Evolutionary conservation across 2,113 vertebrate species (phyloP).

Genomic region (Vombatus ursinus): DNA sequence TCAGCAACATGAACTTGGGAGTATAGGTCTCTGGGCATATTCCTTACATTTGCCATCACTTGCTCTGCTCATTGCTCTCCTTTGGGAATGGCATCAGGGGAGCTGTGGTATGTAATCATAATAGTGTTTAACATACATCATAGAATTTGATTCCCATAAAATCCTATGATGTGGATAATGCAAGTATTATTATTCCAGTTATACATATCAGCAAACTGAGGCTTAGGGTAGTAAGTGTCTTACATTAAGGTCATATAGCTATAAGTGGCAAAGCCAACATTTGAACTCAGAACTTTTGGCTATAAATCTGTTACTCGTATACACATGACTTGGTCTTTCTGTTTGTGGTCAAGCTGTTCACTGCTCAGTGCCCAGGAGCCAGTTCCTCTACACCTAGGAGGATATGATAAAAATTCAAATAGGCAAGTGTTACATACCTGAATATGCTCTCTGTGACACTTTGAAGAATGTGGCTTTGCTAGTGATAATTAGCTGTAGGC

Average conservation of each 20-base stretch:
- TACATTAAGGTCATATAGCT: not conserved
- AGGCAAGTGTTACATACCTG: not conserved
- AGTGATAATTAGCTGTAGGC: not conserved
- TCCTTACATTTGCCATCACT: not conserved
- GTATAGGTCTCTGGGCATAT: not conserved
- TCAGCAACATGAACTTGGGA: too few relatives aligned
- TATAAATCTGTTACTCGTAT: not conserved
- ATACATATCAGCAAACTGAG: not conserved
- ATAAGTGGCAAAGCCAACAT: not conserved
- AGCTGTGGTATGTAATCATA: not conserved
- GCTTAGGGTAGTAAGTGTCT: not conserved
- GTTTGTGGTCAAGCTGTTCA: not conserved
- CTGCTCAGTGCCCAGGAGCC: not conserved
- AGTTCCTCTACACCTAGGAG: not conserved
- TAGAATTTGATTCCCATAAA: not conserved
- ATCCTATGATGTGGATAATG: not conserved
- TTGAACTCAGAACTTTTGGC: not conserved
- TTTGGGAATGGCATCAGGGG: not conserved
- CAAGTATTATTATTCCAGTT: not conserved
- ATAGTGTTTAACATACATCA: not conserved
- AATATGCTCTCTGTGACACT: not conserved
- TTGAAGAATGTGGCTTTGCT: not conserved
- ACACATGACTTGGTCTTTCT: not conserved
- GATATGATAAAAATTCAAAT: not conserved
- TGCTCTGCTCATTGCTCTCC: not conserved